A percentile compares a stretch with the other conserved stretches of the same genome.
phyloP scores from a whole-genome alignment of 1,140 invertebrate genomes.

The Onthophagus taurus region DNA sequence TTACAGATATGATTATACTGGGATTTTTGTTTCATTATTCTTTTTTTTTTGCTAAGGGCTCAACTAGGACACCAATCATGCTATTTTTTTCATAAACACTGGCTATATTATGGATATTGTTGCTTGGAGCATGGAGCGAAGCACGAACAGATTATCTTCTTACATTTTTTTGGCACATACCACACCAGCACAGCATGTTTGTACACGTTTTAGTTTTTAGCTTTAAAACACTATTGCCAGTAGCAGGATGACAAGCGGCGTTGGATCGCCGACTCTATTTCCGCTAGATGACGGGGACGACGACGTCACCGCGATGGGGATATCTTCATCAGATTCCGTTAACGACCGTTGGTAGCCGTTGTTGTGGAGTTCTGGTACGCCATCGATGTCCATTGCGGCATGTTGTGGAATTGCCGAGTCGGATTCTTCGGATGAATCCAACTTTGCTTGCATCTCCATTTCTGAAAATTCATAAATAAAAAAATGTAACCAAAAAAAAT shows the following conservation, averaged over 20 bases:
- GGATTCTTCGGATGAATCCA: slow-evolving; percentile 27
- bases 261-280: slow-evolving; percentile 10
- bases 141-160: slow-evolving; percentile 36
- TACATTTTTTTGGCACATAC: slow-evolving; percentile 40
- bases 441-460: slow-evolving; percentile 32
- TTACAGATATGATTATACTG: slow-evolving; percentile 7
- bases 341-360: slow-evolving; percentile 33
- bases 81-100: slow-evolving; percentile 17
- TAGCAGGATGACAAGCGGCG: neutral
- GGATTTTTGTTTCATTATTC: no score
- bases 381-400: slow-evolving; percentile 14
- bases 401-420: slow-evolving; percentile 20
- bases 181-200: slow-evolving; percentile 21
- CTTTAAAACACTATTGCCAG: slow-evolving; percentile 13
- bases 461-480: slow-evolving; percentile 26
- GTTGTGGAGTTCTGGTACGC: slow-evolving; percentile 10
- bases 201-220: slow-evolving; percentile 13
- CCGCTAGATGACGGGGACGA: slow-evolving; percentile 1
- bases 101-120: slow-evolving; percentile 9
- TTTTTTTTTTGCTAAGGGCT: no score
- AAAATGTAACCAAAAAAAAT: slow-evolving; percentile 1
- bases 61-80: slow-evolving; percentile 24
- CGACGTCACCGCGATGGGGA: slow-evolving; percentile 7
- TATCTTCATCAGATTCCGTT: slow-evolving; percentile 20
- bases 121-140: slow-evolving; percentile 31